Percentiles rank a stretch among this genome's conserved stretches.
These are phyloP conservation scores for Spheniscus humboldti DNA, from an alignment of 2,797 vertebrate species.

Conservation along the genomic window DNA sequence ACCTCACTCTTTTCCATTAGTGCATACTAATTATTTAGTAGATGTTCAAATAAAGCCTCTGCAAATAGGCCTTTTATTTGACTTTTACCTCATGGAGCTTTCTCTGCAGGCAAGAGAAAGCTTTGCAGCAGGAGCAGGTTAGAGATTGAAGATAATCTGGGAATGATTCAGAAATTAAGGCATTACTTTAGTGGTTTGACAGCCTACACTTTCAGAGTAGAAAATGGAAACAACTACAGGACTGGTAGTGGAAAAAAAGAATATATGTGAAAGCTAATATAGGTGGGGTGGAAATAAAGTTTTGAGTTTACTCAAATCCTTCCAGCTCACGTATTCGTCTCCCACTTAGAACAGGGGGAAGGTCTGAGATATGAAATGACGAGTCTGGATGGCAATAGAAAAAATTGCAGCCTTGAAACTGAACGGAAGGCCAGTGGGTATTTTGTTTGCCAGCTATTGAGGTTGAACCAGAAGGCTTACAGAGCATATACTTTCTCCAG, in stretches of 20 bases:
- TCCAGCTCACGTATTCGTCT: not conserved
- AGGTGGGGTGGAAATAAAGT: not conserved
- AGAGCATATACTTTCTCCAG: not conserved
- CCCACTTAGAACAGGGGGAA: not conserved
- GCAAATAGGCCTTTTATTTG: not conserved
- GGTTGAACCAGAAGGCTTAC: not conserved
- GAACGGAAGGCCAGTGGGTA: not conserved
- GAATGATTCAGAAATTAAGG: not conserved
- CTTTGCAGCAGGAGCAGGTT: not conserved
- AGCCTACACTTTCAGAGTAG: not conserved
- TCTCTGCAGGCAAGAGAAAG: not conserved
- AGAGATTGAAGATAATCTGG: not conserved
- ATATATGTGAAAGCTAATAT: not conserved
- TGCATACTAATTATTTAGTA: not conserved
- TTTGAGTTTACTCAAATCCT: not conserved
- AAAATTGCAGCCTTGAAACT: not conserved
- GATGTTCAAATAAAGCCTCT: not conserved
- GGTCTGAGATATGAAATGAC: not conserved
- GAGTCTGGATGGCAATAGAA: not conserved
- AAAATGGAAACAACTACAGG: not conserved
- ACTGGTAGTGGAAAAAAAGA: not conserved
- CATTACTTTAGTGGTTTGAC: not conserved
- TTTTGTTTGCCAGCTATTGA: not conserved
- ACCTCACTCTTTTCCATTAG: not conserved
- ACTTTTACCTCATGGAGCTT: not conserved